Evolutionary conservation across 2,113 vertebrate genomes (phyloP).

Genomic region (Lucifuga dentata): DNA sequence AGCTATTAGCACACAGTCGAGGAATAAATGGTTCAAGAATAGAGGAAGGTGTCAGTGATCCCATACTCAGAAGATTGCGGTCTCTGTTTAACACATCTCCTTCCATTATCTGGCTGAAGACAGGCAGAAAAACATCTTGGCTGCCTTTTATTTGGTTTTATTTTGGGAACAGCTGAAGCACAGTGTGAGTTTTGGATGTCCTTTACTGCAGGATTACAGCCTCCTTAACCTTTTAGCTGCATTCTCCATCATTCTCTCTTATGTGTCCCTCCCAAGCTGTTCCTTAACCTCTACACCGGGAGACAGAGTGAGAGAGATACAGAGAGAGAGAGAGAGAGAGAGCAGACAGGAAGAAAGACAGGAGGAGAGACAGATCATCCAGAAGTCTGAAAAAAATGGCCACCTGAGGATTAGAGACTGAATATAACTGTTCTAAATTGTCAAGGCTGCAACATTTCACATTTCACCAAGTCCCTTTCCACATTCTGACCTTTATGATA

Average conservation of each 20-base stretch:
- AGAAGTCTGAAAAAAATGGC: conserved; percentile 61
- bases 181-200: conserved; percentile 80
- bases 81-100: conserved; percentile 37
- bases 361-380: conserved; percentile 32
- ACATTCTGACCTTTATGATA: conserved; percentile 82
- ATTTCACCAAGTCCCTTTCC: conserved; percentile 81
- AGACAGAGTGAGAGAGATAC: conserved; percentile 58
- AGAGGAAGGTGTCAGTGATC: conserved; percentile 8
- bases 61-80: conserved; percentile 13
- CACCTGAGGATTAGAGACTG: conserved; percentile 78
- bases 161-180: conserved; percentile 73
- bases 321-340: conserved; percentile 38
- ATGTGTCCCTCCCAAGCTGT: conserved; percentile 77
- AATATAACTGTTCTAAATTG: conserved; percentile 78
- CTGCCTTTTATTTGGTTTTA: conserved; percentile 52
- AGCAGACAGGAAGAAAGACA: conserved; percentile 27
- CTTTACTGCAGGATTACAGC: conserved; percentile 76
- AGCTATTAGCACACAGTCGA: not conserved
- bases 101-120: conserved; percentile 48
- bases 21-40: conserved; percentile 27
- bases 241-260: conserved; percentile 80
- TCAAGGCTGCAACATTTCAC: conserved; percentile 80
- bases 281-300: conserved; percentile 71
- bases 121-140: conserved; percentile 43
- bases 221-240: conserved; percentile 80